Evolutionary conservation across 2,797 vertebrate genomes (phyloP).

Genomic region (Orientallactaga sibirica): DNA sequence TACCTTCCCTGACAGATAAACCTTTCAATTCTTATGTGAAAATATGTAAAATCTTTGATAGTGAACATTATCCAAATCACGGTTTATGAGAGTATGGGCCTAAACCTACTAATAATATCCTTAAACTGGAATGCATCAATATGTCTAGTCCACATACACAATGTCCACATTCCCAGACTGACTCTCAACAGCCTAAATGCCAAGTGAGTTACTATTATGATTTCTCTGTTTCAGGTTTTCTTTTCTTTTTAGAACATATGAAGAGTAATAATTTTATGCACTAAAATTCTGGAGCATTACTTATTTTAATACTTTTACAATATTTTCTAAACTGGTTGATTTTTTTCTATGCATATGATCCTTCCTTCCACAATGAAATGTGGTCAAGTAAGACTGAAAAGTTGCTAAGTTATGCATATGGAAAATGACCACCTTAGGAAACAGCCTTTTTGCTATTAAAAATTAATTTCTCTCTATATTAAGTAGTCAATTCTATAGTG

Average conservation of each 20-base stretch:
- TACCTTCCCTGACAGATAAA: neutral
- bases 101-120: neutral
- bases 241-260: neutral
- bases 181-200: neutral
- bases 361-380: neutral
- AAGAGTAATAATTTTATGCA: neutral
- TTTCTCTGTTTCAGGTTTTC: neutral
- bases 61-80: neutral
- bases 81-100: neutral
- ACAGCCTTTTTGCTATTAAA: neutral
- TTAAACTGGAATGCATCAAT: neutral
- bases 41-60: constrained; percentile 31
- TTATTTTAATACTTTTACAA: neutral
- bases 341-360: neutral
- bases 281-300: neutral
- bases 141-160: neutral
- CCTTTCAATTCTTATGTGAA: neutral
- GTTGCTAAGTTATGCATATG: neutral
- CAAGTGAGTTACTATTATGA: neutral
- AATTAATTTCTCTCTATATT: constrained; percentile 14
- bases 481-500: neutral
- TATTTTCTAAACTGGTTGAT: neutral
- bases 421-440: neutral
- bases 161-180: neutral
- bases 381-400: neutral